Base-by-base conservation (phyloP, 2,888 invertebrate genomes). In the Parnassius orleans region DNA sequence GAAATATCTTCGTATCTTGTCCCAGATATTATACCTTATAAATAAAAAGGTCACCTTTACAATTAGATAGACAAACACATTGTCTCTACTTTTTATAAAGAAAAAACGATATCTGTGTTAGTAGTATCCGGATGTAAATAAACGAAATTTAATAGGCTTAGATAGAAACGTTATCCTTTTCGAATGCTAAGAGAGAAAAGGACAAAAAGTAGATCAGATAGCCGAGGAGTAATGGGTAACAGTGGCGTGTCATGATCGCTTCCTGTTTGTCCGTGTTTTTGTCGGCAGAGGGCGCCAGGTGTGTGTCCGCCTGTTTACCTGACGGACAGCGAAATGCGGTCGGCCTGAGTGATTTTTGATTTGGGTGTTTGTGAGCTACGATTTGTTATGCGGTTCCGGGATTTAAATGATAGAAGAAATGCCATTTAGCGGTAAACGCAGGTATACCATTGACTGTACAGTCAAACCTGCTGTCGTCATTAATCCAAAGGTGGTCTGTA, bases 261-360 rank as follows among this genome's bases (percentile, higher is more conserved):
- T 72, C 71, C 71, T 69, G 70, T 69, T 63, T 63, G 65, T 66
- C 47, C 41, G 50, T 64, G 68, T 70, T 71, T 73, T 72, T 65
- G 66, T 62, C 12, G 56, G 46, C 33, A 9, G 48, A 42, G 55
- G 46, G 66, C 68, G 72, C 75, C 75, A 76, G 74, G 74, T 75
- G 74, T 53, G 42, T 41, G 68, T 66, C 63, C 56, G 64, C 61
- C 57, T 54, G 65, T 63, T 55, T 69, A 68, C 65, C 70, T 67
- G 71, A 67, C 65, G 52, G 53, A 43, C 24, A 14, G 52, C 19
- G 51, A 46, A n/a, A 41, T 51, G 53, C 41, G 60, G 54, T 54
- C 41, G 53, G 51, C 15, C 43, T 10, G 41, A 47, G 42, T 57
- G 46, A 46, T 44, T 57, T 47, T 47, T 60, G 53, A 51, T 55